Percentiles rank a stretch among this genome's conserved stretches.
These are phyloP conservation scores for Neogale vison DNA, from an alignment of 2,113 vertebrate species.

Conservation along the genomic window DNA sequence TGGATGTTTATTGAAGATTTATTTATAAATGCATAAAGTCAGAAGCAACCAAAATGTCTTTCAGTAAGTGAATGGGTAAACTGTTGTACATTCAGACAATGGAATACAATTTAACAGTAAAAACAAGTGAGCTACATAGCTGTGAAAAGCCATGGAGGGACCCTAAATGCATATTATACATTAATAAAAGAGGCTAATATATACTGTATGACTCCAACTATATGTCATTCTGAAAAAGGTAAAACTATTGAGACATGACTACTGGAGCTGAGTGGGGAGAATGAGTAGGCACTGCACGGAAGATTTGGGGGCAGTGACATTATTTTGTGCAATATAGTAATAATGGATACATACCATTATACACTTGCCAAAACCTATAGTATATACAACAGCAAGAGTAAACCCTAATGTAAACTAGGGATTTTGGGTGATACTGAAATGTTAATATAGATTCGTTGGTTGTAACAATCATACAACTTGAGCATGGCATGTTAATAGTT, in stretches of 20 bases:
- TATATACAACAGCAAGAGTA: neutral
- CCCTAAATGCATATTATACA: neutral
- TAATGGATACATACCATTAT: neutral
- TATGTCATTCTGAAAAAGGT: neutral
- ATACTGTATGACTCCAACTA: neutral
- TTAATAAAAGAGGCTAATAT: neutral
- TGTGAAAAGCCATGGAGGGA: neutral
- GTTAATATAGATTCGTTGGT: neutral
- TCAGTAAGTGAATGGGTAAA: neutral
- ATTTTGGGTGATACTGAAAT: neutral
- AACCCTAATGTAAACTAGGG: neutral
- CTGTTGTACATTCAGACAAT: neutral
- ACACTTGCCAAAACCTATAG: neutral
- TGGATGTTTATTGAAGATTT: neutral
- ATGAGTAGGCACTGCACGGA: neutral
- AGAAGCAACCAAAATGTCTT: neutral
- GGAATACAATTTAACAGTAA: neutral
- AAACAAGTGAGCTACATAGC: neutral
- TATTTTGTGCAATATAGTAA: too few species aligned
- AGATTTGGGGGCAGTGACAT: neutral
- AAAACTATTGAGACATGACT: neutral
- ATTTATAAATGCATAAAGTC: neutral
- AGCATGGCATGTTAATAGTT: neutral
- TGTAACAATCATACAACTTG: neutral
- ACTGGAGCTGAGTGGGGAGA: accelerated